Evolutionary conservation across 2,797 vertebrate species (phyloP), one percentile per base, ranked within the genome.

Genomic region (Leptoclinus maculatus): DNA sequence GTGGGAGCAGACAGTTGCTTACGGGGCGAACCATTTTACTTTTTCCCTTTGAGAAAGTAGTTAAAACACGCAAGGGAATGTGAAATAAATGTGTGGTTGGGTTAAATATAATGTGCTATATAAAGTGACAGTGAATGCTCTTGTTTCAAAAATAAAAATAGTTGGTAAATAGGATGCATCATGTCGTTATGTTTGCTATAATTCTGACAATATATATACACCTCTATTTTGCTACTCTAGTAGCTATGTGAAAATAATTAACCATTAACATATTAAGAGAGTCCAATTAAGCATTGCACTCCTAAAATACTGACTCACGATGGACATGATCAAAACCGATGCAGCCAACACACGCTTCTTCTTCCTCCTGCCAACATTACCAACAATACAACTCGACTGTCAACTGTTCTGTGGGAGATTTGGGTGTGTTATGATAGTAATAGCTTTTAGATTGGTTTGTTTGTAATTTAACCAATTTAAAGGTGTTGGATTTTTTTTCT

Each of bases 11-110:
- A 66, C 65, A 45, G 45, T 34, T 38, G 57, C 38, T 76, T 72
- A 66, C 8, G 23, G 71, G 23, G 0, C 2, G 3, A 69, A 82
- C 76, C 9, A 68, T 65, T 82, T 76, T 10, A 45, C 36, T 70
- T 23, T 43, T 41, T 43, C 17, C 12, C 38, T 19, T 32, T 60
- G 64, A 71, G 66, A 58, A 38, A 36, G 41, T 16, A 54, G 4
- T 47, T 34, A 38, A 59, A 63, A 19, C 51, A 57, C 25, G 10
- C 12, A 58, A 64, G 45, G 36, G 29, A 49, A 43, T 56, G 39
- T 23, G 38, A 34, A 21, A 66, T 51, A 29, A 29, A 0, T 36
- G 1, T 60, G n/a, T 39, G 13, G 21, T 25, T 13, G 13, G 39
- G 63, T 39, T 27, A 19, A 21, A 34, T 36, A 34, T 23, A 57